Evolutionary conservation across 1,140 invertebrate genomes (phyloP).

Genomic region (Aphelinus certus): DNA sequence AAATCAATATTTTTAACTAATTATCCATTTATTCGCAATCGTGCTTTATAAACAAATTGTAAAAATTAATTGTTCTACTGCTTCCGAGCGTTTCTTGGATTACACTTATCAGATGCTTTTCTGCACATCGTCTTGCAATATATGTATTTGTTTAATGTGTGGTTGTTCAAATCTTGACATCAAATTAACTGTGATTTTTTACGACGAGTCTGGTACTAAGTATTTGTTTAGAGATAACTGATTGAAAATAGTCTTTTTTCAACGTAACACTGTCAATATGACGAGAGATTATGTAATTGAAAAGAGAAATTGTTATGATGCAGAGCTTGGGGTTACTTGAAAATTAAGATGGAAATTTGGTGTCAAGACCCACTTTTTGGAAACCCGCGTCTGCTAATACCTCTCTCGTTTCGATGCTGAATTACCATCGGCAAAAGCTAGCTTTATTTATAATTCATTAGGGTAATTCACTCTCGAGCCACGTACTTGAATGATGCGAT

Average conservation of each 20-base stretch:
- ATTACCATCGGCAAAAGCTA: slow-evolving; percentile 1
- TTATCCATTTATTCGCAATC: slow-evolving; percentile 9
- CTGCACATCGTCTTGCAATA: slow-evolving; percentile 14
- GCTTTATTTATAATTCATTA: slow-evolving; percentile 36
- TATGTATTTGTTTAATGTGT: slow-evolving; percentile 12
- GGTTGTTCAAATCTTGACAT: neutral
- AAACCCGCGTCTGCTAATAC: too few relatives aligned
- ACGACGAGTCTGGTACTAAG: neutral
- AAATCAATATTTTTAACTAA: neutral
- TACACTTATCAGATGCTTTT: slow-evolving; percentile 15
- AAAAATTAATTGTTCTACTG: neutral
- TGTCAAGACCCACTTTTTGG: neutral
- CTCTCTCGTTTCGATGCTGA: too few relatives aligned
- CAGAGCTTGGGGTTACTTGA: too few relatives aligned
- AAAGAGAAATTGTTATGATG: too few relatives aligned
- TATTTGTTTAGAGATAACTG: too few relatives aligned
- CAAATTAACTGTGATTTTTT: slow-evolving; percentile 4
- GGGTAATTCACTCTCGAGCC: slow-evolving; percentile 19
- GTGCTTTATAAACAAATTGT: slow-evolving; percentile 10
- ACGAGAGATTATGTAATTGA: too few relatives aligned
- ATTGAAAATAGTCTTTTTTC: too few relatives aligned
- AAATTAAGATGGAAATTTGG: neutral
- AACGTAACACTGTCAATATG: too few relatives aligned
- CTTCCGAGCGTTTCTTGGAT: slow-evolving; percentile 2
- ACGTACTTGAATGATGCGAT: slow-evolving; percentile 23